These are phyloP conservation scores for Monopterus albus DNA, from an alignment of 2,113 vertebrate species.

Conservation along the genomic window DNA sequence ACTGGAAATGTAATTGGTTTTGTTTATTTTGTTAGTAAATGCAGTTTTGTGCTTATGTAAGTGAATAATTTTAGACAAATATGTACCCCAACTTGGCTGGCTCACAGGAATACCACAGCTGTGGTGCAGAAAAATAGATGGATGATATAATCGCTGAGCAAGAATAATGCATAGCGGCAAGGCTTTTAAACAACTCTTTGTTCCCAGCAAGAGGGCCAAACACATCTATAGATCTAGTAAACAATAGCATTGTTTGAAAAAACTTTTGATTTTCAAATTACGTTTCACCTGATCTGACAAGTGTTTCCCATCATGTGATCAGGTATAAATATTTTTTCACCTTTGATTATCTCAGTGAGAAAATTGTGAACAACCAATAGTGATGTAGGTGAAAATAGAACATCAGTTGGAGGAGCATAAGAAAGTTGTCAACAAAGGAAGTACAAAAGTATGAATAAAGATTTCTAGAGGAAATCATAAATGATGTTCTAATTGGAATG, in stretches of 20 bases:
- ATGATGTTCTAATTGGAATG: too few species aligned
- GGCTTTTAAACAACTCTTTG: slow-evolving; percentile 48
- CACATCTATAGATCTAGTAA: slow-evolving; percentile 23
- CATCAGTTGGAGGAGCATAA: too few species aligned
- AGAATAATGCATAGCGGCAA: slow-evolving; percentile 37
- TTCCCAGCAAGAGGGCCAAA: slow-evolving; percentile 17
- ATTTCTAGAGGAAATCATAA: too few species aligned
- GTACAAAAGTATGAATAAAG: too few species aligned
- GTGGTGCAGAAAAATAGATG: slow-evolving; percentile 59
- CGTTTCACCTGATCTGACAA: slow-evolving; percentile 42
- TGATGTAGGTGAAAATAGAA: too few species aligned
- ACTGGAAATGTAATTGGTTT: slow-evolving; percentile 63
- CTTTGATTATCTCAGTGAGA: slow-evolving; percentile 3
- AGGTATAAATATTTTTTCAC: slow-evolving; percentile 11
- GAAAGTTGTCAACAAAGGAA: too few species aligned
- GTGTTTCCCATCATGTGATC: slow-evolving; percentile 50
- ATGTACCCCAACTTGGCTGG: slow-evolving; percentile 54
- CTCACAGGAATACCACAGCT: slow-evolving; percentile 76
- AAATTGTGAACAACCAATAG: background rate
- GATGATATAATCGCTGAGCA: slow-evolving; percentile 58
- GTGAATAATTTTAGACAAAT: slow-evolving; percentile 63
- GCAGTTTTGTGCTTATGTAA: slow-evolving; percentile 71
- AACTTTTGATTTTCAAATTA: slow-evolving; percentile 38
- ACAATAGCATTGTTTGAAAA: slow-evolving; percentile 18
- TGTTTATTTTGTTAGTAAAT: slow-evolving; percentile 66